These are phyloP conservation scores for Ips nitidus DNA, from an alignment of 1,140 invertebrate genomes.

Conservation along the genomic window DNA sequence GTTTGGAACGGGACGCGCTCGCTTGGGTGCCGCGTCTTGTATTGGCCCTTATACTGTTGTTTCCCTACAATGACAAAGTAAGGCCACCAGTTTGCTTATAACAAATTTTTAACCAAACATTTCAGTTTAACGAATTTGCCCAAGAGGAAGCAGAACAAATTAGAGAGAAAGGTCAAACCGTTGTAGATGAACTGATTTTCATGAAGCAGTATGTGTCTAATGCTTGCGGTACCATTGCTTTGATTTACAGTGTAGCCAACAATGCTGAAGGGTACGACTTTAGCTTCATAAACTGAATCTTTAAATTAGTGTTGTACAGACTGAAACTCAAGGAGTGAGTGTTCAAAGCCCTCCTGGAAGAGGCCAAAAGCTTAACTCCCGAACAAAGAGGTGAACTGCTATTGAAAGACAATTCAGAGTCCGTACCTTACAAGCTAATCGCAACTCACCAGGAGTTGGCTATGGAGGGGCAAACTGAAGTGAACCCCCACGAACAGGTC, in stretches of 20 bases:
- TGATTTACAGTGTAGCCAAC: conserved; percentile 83
- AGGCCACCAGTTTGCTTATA: conserved; percentile 9
- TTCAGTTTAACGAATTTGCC: conserved; percentile 64
- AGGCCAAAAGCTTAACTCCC: conserved; percentile 67
- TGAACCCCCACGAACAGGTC: too few relatives aligned
- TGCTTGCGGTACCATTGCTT: conserved; percentile 93
- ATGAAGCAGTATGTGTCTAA: conserved; percentile 93
- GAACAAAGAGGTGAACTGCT: conserved; percentile 74
- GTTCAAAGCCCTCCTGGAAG: conserved; percentile 77
- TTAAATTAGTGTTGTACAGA: conserved; percentile 52
- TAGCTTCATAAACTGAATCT: background rate
- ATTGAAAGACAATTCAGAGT: conserved; percentile 59
- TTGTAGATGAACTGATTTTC: conserved; percentile 75
- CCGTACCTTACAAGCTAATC: conserved; percentile 51
- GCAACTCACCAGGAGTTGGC: too few relatives aligned
- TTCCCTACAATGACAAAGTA: conserved; percentile 78
- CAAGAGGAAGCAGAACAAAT: conserved; percentile 66
- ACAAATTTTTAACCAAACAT: conserved; percentile 27
- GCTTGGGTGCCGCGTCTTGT: conserved; percentile 83
- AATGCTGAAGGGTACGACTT: conserved; percentile 62
- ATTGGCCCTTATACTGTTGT: conserved; percentile 81
- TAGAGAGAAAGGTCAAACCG: conserved; percentile 61
- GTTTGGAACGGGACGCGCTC: conserved; percentile 82
- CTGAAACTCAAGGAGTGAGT: conserved; percentile 71
- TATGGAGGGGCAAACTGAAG: too few relatives aligned